These are phyloP conservation scores for Riparia riparia DNA, from an alignment of 2,113 vertebrate species.

Conservation along the genomic window DNA sequence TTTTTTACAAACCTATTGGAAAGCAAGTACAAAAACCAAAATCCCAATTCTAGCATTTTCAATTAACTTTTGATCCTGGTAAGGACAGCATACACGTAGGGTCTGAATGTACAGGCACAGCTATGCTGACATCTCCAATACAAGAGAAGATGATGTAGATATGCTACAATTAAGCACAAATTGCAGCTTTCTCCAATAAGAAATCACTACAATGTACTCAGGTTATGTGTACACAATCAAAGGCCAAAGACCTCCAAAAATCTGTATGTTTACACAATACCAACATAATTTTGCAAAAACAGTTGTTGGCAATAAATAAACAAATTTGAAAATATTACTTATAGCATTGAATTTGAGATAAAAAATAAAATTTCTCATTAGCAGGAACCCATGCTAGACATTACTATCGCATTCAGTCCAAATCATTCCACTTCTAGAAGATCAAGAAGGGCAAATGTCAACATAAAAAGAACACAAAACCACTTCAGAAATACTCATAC, in stretches of 20 bases:
- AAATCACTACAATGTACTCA: background rate
- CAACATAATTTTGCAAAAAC: background rate
- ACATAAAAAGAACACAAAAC: background rate
- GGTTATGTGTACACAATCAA: background rate
- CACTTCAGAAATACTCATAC: background rate
- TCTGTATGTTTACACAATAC: accelerated
- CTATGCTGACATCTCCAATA: background rate
- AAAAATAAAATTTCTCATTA: background rate
- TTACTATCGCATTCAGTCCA: background rate
- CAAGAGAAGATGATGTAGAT: accelerated
- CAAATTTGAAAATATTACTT: background rate
- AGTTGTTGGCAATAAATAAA: background rate
- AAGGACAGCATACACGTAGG: accelerated
- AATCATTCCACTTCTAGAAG: background rate
- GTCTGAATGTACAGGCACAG: background rate
- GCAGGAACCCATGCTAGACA: background rate
- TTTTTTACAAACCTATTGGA: background rate
- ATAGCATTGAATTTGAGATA: background rate
- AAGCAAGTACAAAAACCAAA: background rate
- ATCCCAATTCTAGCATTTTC: background rate
- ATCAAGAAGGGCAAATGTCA: background rate
- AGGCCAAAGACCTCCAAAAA: background rate
- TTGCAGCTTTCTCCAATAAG: background rate
- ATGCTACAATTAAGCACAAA: background rate
- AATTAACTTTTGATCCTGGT: background rate